A percentile compares a stretch with the other conserved stretches of the same genome.
Conservation (phyloP, 2,888 invertebrate species). For the Cinara cedri region DNA sequence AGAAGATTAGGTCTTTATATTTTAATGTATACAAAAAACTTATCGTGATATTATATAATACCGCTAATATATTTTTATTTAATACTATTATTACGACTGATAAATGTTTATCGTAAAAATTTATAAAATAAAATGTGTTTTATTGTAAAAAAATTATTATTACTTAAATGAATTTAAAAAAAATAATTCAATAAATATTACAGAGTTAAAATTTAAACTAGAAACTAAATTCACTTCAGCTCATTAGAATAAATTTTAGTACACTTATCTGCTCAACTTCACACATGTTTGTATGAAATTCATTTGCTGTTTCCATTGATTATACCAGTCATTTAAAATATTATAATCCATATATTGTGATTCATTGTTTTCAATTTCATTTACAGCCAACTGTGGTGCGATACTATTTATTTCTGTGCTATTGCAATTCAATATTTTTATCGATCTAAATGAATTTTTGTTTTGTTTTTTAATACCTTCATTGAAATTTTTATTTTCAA, state of each 20-base stretch:
- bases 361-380: not conserved
- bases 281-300: slow-evolving; percentile 22
- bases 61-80: slow-evolving; percentile 27
- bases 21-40: slow-evolving; percentile 9
- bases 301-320: slow-evolving; percentile 34
- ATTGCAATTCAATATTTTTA: not conserved
- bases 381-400: not conserved
- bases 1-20: slow-evolving; percentile 4
- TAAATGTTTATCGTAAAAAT: slow-evolving; percentile 34
- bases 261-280: slow-evolving; percentile 18
- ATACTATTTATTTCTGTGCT: not conserved
- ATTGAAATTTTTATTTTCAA: not conserved
- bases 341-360: slow-evolving; percentile 22
- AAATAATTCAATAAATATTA: not conserved
- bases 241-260: not conserved
- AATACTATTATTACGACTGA: slow-evolving; percentile 38
- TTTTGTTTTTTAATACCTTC: not conserved
- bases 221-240: not conserved
- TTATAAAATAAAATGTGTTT: slow-evolving; percentile 23
- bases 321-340: slow-evolving; percentile 34
- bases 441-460: not conserved
- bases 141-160: slow-evolving; percentile 6
- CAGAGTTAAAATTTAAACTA: not conserved
- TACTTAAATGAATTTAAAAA: not conserved
- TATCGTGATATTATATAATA: slow-evolving; percentile 36